These are phyloP conservation scores for Lepidocyrtoides sp. DNA, from an alignment of 2,888 invertebrate species.

Conservation along the genomic window DNA sequence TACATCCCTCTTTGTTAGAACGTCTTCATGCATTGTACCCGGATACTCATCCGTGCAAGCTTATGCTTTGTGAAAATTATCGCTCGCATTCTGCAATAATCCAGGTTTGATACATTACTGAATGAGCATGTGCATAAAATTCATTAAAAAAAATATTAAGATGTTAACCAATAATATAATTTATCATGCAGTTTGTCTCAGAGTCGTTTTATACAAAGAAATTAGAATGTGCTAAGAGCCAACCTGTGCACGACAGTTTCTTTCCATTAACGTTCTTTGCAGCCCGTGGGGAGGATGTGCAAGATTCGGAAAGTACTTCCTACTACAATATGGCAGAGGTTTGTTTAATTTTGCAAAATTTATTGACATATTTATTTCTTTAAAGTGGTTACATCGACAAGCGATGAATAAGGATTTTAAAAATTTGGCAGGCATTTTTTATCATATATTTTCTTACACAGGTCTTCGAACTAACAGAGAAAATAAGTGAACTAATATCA, in stretches of 20 bases:
- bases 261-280: conserved; percentile 91
- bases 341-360: too few species aligned
- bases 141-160: too few species aligned
- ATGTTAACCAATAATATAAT: neutral
- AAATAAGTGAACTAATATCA: conserved; percentile 91
- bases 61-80: conserved; percentile 94
- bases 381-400: too few species aligned
- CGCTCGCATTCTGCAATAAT: conserved; percentile 94
- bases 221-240: conserved; percentile 91
- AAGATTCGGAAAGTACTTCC: conserved; percentile 91
- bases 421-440: too few species aligned
- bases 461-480: conserved; percentile 92
- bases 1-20: conserved; percentile 87
- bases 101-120: too few species aligned
- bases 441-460: conserved; percentile 84
- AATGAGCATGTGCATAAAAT: too few species aligned
- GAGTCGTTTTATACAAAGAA: conserved; percentile 93
- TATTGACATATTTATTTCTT: too few species aligned
- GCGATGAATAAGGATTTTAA: too few species aligned
- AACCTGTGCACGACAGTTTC: conserved; percentile 90
- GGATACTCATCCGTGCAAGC: conserved; percentile 91
- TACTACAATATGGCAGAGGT: conserved; percentile 94
- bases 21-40: conserved; percentile 93
- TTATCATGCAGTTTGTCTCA: conserved; percentile 89
- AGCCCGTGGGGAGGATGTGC: conserved; percentile 93